Evolutionary conservation across 2,888 invertebrate genomes (phyloP).

Genomic region (Leuctra nigra): DNA sequence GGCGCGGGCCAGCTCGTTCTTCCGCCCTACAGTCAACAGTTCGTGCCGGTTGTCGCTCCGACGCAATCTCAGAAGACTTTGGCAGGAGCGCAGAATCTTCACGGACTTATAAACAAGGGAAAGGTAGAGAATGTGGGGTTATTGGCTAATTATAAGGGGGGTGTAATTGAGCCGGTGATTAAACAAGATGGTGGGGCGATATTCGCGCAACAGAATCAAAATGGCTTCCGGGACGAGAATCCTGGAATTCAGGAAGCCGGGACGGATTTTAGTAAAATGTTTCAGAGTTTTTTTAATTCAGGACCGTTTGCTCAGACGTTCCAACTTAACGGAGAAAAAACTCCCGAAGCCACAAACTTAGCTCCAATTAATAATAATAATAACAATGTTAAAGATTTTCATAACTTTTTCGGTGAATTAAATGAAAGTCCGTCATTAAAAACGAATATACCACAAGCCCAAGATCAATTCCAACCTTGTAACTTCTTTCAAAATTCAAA

Average conservation of each 20-base stretch:
- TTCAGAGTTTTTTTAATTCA: conserved; percentile 5
- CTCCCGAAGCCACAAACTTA: background rate
- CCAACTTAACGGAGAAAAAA: background rate
- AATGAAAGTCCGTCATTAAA: background rate
- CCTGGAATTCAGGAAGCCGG: background rate
- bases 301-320: conserved; percentile 7
- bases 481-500: conserved; percentile 8
- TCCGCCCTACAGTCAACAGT: background rate
- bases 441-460: background rate
- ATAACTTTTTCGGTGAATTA: conserved; percentile 3
- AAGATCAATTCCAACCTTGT: conserved; percentile 4
- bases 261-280: conserved; percentile 7
- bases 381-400: too few species aligned
- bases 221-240: background rate
- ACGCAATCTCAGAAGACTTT: background rate
- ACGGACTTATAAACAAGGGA: background rate
- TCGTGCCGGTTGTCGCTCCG: background rate
- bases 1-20: background rate
- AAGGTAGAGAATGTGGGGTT: background rate
- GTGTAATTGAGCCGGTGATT: too few species aligned
- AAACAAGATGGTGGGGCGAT: too few species aligned
- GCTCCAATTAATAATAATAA: background rate
- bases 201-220: conserved; percentile 6
- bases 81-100: background rate
- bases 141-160: background rate